A percentile compares a stretch with the other conserved stretches of the same genome.
phyloP scores from a whole-genome alignment of 2,113 vertebrate species.

The Panthera uncia region DNA sequence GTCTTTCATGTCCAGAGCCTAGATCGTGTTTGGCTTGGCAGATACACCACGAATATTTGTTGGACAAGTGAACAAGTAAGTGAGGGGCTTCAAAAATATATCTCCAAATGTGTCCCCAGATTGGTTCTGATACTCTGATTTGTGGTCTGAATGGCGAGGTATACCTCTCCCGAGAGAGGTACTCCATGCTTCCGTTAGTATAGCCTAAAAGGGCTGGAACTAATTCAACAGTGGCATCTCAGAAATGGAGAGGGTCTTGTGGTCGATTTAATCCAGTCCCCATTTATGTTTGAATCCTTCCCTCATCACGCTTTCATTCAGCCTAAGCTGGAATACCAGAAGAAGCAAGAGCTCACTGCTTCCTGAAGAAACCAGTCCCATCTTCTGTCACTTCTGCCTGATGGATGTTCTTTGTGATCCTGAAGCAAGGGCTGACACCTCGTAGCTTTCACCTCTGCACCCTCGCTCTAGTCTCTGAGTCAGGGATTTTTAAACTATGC shows the following conservation, averaged over 20 bases:
- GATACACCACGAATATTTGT: background rate
- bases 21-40: background rate
- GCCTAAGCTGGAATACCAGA: background rate
- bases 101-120: background rate
- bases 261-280: background rate
- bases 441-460: fast-evolving
- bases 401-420: background rate
- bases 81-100: background rate
- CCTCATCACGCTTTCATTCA: background rate
- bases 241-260: background rate
- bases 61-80: background rate
- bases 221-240: background rate
- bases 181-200: background rate
- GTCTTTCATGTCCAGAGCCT: background rate
- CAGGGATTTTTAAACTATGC: background rate
- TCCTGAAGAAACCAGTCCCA: background rate
- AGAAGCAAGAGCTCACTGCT: background rate
- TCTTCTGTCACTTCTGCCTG: background rate
- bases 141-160: background rate
- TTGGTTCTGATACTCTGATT: background rate
- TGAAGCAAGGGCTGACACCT: background rate
- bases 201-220: background rate
- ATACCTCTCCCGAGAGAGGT: background rate
- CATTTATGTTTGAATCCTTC: background rate
- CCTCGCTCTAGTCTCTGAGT: background rate